Evolutionary conservation across 64 coral and sea anemone species (phyloP).

Genomic region (Platygyra sinensis): DNA sequence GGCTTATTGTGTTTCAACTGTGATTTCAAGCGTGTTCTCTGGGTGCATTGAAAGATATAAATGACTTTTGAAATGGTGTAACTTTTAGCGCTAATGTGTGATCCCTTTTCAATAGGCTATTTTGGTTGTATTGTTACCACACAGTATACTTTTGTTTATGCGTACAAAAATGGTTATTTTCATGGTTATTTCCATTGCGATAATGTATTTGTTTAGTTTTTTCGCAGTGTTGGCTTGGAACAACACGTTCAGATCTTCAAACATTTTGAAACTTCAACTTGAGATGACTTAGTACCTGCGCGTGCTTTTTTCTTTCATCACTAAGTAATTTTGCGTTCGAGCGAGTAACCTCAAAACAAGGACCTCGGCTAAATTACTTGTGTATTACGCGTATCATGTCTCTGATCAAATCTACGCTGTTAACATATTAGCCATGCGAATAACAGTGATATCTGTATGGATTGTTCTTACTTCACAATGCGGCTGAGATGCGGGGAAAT

Average conservation of each 20-base stretch:
- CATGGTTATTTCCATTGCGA: not conserved
- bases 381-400: constrained; percentile 76
- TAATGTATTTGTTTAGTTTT: constrained; percentile 1
- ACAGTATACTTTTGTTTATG: not conserved
- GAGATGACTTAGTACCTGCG: not conserved
- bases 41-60: constrained; percentile 46
- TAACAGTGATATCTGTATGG: not conserved
- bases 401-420: constrained; percentile 39
- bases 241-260: not conserved
- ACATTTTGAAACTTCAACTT: not conserved
- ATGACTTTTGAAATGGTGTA: constrained; percentile 40
- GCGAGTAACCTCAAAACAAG: constrained; percentile 48
- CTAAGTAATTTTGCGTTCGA: constrained; percentile 36
- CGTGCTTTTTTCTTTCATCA: constrained; percentile 60
- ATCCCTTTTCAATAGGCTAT: not conserved
- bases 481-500: constrained; percentile 6
- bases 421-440: not conserved
- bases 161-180: not conserved
- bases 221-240: not conserved
- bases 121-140: constrained; percentile 3
- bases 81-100: constrained; percentile 43
- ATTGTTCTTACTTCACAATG: constrained; percentile 32
- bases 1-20: constrained; percentile 58
- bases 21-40: constrained; percentile 34
- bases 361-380: constrained; percentile 27